Conservation (phyloP, 30 jellyfish, hydroid and myxozoan species). For the Aurelia sp. region DNA sequence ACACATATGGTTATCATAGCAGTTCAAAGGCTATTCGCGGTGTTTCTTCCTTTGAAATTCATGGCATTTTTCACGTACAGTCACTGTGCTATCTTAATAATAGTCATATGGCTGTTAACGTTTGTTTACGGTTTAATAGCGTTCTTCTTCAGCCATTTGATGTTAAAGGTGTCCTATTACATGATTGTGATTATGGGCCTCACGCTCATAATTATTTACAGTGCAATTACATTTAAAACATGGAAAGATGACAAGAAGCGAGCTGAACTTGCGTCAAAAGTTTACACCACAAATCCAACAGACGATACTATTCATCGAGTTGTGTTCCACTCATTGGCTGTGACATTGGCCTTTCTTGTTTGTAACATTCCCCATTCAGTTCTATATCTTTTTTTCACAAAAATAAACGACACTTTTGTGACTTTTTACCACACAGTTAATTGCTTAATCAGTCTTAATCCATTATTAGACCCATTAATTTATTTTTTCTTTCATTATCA, state of each 20-base stretch:
- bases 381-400: background rate
- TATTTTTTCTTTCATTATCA: slow-evolving; percentile 9
- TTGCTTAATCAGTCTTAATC: slow-evolving; percentile 31
- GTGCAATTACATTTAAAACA: slow-evolving; percentile 27
- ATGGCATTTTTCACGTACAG: background rate
- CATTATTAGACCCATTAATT: slow-evolving; percentile 18
- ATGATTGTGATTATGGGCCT: background rate
- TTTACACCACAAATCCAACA: background rate
- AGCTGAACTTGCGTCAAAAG: no score
- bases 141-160: background rate
- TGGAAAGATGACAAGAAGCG: slow-evolving; percentile 13
- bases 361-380: slow-evolving; percentile 27
- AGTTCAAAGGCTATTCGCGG: slow-evolving; percentile 36
- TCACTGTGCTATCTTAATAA: slow-evolving; percentile 4
- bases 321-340: slow-evolving; percentile 17
- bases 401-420: no score
- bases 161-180: slow-evolving; percentile 21
- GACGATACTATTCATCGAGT: background rate
- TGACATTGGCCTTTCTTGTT: slow-evolving; percentile 17
- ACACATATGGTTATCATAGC: slow-evolving; percentile 30
- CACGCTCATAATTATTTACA: background rate
- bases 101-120: slow-evolving; percentile 2
- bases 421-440: slow-evolving; percentile 3
- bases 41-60: slow-evolving; percentile 16
- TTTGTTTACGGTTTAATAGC: slow-evolving; percentile 11